Percentiles rank a stretch among this genome's conserved stretches.
phyloP scores from a whole-genome alignment of 2,797 vertebrate genomes.

The Pogoniulus pusillus region DNA sequence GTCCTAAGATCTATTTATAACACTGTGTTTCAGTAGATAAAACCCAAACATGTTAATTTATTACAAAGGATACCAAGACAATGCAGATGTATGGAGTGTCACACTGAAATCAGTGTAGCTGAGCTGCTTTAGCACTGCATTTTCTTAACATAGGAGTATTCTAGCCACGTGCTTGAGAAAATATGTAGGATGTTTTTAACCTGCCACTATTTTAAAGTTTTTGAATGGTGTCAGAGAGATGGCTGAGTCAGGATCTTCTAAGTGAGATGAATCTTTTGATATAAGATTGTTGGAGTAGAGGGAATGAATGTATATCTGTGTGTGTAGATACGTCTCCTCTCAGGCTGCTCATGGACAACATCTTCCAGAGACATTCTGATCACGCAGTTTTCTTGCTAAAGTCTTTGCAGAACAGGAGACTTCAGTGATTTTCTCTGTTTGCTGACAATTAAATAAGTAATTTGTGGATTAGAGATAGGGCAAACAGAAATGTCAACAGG shows the following conservation, averaged over 20 bases:
- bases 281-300: neutral
- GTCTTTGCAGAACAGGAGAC: neutral
- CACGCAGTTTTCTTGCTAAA: neutral
- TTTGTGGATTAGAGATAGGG: neutral
- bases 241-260: neutral
- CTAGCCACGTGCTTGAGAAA: neutral
- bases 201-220: neutral
- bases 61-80: neutral
- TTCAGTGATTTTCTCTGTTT: neutral
- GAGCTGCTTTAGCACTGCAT: neutral
- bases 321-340: neutral
- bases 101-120: neutral
- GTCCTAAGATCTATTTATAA: neutral
- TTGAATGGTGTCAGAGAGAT: neutral
- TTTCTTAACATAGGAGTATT: neutral
- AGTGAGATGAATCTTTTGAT: neutral
- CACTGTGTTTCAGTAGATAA: neutral
- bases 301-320: neutral
- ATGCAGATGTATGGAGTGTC: neutral
- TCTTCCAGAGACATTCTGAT: neutral
- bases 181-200: neutral
- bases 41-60: neutral
- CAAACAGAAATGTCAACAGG: neutral
- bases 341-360: neutral
- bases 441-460: neutral